phyloP scores from a whole-genome alignment of 2,113 vertebrate genomes.

The Sphaerodactylus townsendi region DNA sequence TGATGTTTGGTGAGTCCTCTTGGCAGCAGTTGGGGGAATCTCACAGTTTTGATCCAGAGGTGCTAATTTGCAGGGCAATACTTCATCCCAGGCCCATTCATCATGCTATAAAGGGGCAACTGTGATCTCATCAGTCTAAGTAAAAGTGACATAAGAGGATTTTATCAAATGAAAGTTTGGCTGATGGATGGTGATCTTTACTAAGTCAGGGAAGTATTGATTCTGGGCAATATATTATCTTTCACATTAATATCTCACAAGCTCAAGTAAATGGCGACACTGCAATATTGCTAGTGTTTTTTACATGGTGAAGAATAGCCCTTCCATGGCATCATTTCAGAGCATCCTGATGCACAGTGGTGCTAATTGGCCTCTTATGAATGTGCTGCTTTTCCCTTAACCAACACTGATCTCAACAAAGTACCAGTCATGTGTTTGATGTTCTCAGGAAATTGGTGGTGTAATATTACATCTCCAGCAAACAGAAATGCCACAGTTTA shows the following conservation, averaged over 20 bases:
- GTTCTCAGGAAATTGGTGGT: not conserved
- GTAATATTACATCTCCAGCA: not conserved
- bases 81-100: slow-evolving; percentile 20
- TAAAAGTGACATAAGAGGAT: slow-evolving; percentile 30
- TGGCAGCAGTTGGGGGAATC: not conserved
- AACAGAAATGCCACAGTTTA: not conserved
- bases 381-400: slow-evolving; percentile 18
- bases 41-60: slow-evolving; percentile 25
- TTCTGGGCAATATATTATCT: slow-evolving; percentile 57
- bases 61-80: slow-evolving; percentile 34
- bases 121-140: slow-evolving; percentile 26
- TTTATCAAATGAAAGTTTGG: slow-evolving; percentile 41
- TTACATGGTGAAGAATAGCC: slow-evolving; percentile 29
- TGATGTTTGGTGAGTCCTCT: not conserved
- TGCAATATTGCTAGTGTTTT: slow-evolving; percentile 10
- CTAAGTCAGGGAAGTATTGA: slow-evolving; percentile 50
- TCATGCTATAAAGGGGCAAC: slow-evolving; percentile 24
- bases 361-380: not conserved
- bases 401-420: not conserved
- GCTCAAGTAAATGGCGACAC: slow-evolving; percentile 33
- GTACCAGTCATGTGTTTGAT: not conserved
- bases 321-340: slow-evolving; percentile 22
- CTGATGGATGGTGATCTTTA: slow-evolving; percentile 35
- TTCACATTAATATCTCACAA: slow-evolving; percentile 37
- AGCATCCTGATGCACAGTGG: not conserved